A percentile compares a stretch with the other conserved stretches of the same genome.
These are phyloP conservation scores for Macquaria ambigua DNA, from an alignment of 2,113 vertebrate species.

Conservation along the genomic window DNA sequence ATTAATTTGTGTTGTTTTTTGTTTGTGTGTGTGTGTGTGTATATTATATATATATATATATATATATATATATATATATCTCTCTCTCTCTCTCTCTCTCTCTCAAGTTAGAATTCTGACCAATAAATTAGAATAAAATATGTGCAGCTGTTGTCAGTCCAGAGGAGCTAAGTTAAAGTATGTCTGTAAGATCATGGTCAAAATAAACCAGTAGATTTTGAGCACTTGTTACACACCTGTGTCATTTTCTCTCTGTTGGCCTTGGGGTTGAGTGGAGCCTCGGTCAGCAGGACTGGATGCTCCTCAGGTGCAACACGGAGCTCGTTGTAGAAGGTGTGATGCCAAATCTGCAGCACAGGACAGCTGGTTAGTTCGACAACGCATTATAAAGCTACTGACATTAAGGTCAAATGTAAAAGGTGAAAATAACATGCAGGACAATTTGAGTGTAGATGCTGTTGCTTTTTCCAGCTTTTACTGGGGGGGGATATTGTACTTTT, in stretches of 20 bases:
- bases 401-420: neutral
- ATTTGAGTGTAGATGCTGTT: too few relatives aligned
- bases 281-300: constrained; percentile 93
- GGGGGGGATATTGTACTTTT: too few relatives aligned
- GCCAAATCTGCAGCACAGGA: constrained; percentile 89
- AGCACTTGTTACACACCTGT: constrained; percentile 41
- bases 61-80: too few relatives aligned
- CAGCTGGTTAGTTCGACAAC: neutral
- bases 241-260: constrained; percentile 99
- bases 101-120: neutral
- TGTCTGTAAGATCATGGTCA: too few relatives aligned
- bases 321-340: constrained; percentile 98
- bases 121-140: neutral
- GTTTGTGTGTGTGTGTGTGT: too few relatives aligned
- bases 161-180: too few relatives aligned
- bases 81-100: too few relatives aligned
- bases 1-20: too few relatives aligned
- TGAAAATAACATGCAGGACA: neutral
- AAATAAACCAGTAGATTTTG: neutral
- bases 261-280: constrained; percentile 96
- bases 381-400: too few relatives aligned
- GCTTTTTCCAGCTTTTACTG: too few relatives aligned
- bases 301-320: constrained; percentile 94
- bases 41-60: too few relatives aligned
- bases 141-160: too few relatives aligned